Evolutionary conservation across 1,140 invertebrate species (phyloP), one percentile per base, ranked within the genome.

Genomic region (Telenomus remus): DNA sequence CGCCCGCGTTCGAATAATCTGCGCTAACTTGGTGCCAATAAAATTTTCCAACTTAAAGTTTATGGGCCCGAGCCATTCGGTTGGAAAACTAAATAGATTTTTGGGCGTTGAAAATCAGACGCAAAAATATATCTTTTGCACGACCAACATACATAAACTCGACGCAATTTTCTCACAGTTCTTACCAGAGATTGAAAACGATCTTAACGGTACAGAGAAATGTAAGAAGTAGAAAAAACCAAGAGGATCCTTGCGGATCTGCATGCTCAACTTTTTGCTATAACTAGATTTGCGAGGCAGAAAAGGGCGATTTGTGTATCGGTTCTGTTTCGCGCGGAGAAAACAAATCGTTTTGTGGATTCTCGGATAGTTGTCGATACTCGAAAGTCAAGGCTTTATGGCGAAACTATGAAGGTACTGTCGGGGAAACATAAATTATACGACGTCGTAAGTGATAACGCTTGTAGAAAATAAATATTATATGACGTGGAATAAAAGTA

Each of bases 401-500:
- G 70, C 71, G 70, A 35, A 71, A 78, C 76, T 73, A 74, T 68
- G 76, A 69, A 65, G 49, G 55, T 60, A 35, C 37, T 56, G 75
- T 61, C 75, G 64, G 64, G 60, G 69, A 53, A 50, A 71, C 72
- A 65, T 79, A 79, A 79, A 72, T 79, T 75, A 75, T 71, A 75
- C 47, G 65, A 63, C 72, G 66, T 77, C 66, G 80, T 80, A 74
- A 85, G 79, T 81, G 81, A 85, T 85, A 85, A 84, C 78, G 76
- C 54, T 69, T 34, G 61, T 78, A 72, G 79, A 75, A 82, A 81
- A 82, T 85, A 84, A 85, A 85, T 84, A 83, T 85, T 82, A 83
- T 81, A 81, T 74, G 79, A 72, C 50, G 70, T 43, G 70, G 70
- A 80, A 78, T 78, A 79, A 78, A 79, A 82, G 76, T 76, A 79